Evolutionary conservation across 1,140 invertebrate genomes (phyloP), one percentile per base, ranked within the genome.

Genomic region (Physella acuta): DNA sequence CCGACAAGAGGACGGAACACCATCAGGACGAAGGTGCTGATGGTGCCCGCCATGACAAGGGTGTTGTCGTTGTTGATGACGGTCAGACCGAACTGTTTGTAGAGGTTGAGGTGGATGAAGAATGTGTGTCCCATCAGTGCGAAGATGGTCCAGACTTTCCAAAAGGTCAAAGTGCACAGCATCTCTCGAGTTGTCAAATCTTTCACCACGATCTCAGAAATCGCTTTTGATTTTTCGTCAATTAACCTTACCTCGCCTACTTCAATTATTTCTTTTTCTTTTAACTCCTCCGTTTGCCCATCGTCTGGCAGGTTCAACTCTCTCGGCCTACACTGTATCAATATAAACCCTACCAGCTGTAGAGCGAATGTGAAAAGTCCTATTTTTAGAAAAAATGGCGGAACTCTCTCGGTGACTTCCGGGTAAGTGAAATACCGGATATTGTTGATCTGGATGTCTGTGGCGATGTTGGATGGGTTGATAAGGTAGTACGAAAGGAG

Each of bases 61-160:
- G 24, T 8, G 53, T n/a, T 28, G 53, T n/a, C 53, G 53, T n/a
- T 24, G 68, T 37, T 34, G 60, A 64, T 63, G 59, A 70, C 17
- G 2, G 39, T 30, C 33, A 70, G 1, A 26, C 65, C n/a, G 60
- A 44, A 14, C 33, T 0, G 3, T 20, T 36, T 30, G 68, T 65
- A 34, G 60, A 70, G 65, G 59, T 36, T 70, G 59, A 64, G 34
- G 60, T 65, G 65, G 68, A 64, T 70, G 68, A 64, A 65, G 68
- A 63, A 4, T 3, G 39, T 44, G 20, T 44, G 39, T 8, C 39
- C 39, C 39, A 44, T 11, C 39, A 44, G 39, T 8, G 39, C 39
- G 39, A 44, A 44, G 39, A 44, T 44, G 8, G 20, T 11, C 39
- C 39, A 44, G 20, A 20, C 20, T 44, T 44, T 44, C 39, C 39